Percentiles rank a stretch among this genome's conserved stretches.
phyloP scores from a whole-genome alignment of 2,888 invertebrate genomes.

The Toxonevra muliebris region DNA sequence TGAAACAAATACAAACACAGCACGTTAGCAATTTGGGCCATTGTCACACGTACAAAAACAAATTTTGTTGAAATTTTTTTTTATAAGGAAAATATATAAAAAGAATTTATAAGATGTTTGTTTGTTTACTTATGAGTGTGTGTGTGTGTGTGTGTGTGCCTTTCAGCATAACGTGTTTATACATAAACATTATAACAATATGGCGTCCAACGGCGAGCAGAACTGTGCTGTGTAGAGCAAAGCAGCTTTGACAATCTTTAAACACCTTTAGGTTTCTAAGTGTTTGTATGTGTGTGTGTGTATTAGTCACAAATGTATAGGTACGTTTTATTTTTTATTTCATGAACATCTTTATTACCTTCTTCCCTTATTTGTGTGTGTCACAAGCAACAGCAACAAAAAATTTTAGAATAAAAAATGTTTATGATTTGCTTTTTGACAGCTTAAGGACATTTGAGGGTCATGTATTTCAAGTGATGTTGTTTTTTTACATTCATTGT shows the following conservation, averaged over 20 bases:
- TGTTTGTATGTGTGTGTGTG: background rate
- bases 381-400: too few relatives aligned
- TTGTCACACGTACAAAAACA: conserved; percentile 1
- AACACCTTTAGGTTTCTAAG: background rate
- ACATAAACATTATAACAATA: background rate
- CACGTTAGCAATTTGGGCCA: background rate
- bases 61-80: too few relatives aligned
- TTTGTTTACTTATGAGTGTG: conserved; percentile 25
- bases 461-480: conserved; percentile 37
- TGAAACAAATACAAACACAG: background rate
- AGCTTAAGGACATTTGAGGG: conserved; percentile 55
- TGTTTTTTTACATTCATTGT: background rate
- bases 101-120: background rate
- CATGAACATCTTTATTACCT: conserved; percentile 18
- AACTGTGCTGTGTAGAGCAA: too few relatives aligned
- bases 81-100: too few relatives aligned
- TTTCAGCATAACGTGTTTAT: conserved; percentile 3
- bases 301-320: background rate
- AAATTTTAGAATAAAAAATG: conserved; percentile 19
- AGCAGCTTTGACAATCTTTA: too few relatives aligned
- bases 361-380: background rate
- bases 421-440: conserved; percentile 49
- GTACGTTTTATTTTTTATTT: conserved; percentile 7
- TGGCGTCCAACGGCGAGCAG: conserved; percentile 2
- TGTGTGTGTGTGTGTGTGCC: conserved; percentile 20